Percentiles rank a stretch among this genome's conserved stretches.
These are phyloP conservation scores for Halictus ligatus DNA, from an alignment of 2,888 invertebrate species.

Conservation along the genomic window DNA sequence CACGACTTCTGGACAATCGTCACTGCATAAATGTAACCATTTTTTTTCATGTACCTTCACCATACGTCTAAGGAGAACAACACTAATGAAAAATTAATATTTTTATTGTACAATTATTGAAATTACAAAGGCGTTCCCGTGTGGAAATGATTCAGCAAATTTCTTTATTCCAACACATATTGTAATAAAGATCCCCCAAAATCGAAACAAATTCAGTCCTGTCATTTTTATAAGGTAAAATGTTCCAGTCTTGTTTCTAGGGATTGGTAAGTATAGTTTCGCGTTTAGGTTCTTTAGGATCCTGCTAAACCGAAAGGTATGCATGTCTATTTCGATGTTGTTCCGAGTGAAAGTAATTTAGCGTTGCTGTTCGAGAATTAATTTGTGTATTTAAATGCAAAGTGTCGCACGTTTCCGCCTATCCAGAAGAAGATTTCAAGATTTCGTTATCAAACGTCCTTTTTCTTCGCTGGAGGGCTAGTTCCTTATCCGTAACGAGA, in stretches of 20 bases:
- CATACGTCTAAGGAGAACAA: neutral
- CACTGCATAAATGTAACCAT: neutral
- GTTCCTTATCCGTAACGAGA: constrained; percentile 1
- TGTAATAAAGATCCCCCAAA: neutral
- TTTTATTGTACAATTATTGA: too few relatives aligned
- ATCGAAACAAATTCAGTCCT: neutral
- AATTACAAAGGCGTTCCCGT: too few relatives aligned
- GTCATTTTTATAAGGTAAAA: neutral
- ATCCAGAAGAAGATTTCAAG: neutral
- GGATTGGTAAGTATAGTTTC: neutral
- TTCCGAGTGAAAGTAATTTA: neutral
- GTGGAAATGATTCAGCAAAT: too few relatives aligned
- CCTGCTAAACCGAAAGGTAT: neutral
- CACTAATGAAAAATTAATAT: too few relatives aligned
- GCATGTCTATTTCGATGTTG: neutral
- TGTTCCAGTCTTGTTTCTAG: neutral
- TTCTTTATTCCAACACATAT: too few relatives aligned
- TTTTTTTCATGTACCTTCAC: neutral
- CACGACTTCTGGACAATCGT: neutral
- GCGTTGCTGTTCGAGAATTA: neutral
- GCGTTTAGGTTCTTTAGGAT: neutral
- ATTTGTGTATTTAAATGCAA: neutral
- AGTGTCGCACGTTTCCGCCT: neutral
- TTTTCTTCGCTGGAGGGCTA: constrained; percentile 1
- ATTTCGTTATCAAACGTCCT: neutral